phyloP scores from a whole-genome alignment of 2,797 vertebrate genomes.

The Peromyscus melanophrys region DNA sequence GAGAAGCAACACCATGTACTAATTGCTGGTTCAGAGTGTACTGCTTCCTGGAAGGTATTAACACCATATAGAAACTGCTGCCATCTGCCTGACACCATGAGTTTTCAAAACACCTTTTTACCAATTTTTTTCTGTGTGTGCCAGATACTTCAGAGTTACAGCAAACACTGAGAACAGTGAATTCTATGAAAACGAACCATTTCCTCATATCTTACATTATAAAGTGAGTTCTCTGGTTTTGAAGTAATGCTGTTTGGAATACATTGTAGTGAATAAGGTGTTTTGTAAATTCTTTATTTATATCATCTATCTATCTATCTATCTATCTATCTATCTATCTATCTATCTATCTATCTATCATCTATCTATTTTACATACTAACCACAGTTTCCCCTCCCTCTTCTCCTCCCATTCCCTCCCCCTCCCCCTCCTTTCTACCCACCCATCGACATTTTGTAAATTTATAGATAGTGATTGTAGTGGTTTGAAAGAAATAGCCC shows the following conservation, averaged over 20 bases:
- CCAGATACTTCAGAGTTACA: background rate
- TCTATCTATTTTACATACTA: too few relatives aligned
- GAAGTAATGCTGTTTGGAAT: slow-evolving; percentile 20
- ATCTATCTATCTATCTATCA: background rate
- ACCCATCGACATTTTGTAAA: too few relatives aligned
- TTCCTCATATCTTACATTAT: slow-evolving; percentile 16
- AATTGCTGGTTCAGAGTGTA: too few relatives aligned
- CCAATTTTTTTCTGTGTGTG: background rate
- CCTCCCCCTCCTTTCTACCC: too few relatives aligned
- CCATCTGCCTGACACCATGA: background rate
- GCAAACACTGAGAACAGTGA: background rate
- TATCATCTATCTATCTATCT: too few relatives aligned
- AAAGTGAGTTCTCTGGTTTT: slow-evolving; percentile 34
- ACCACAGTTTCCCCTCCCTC: too few relatives aligned
- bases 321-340: too few relatives aligned
- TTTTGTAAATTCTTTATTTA: background rate
- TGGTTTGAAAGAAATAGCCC: background rate
- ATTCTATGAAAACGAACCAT: slow-evolving; percentile 8
- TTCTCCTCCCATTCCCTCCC: too few relatives aligned
- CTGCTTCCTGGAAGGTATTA: background rate
- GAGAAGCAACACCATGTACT: background rate
- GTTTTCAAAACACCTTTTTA: background rate
- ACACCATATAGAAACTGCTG: background rate
- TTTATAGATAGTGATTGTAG: background rate
- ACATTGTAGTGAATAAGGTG: slow-evolving; percentile 23